Base-by-base conservation (phyloP, 2,888 invertebrate genomes). In the Iselma pallidipennis region DNA sequence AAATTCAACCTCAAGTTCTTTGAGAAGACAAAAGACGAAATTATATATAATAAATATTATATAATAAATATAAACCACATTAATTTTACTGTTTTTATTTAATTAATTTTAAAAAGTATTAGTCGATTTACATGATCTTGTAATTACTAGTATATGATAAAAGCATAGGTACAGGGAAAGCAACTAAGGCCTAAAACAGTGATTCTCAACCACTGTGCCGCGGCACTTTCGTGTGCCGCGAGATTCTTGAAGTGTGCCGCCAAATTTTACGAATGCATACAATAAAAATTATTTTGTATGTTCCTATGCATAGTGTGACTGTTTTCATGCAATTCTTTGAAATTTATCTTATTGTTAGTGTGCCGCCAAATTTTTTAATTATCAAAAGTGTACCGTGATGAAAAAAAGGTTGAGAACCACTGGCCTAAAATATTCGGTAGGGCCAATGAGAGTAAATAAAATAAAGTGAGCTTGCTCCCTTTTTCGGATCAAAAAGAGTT, bases 401-500 rank as follows among this genome's bases (percentile, higher is more conserved):
- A n/a, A n/a, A n/a, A n/a, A n/a, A n/a, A n/a, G n/a, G n/a, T n/a
- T n/a, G n/a, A n/a, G n/a, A n/a, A n/a, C n/a, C n/a, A n/a, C n/a
- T n/a, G 52, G 63, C 59, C 52, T 63, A 67, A 66, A 62, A 66
- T 69, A 66, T 60, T 60, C 66, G 59, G 60, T 51, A 65, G 60
- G 59, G 59, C 66, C 62, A 66, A 59, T 55, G 63, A 60, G 66
- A 64, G 62, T 58, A 65, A 70, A 68, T 65, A 55, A 59, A 51
- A 55, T 76, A 72, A 76, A 76, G 71, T 74, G 76, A 74, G 71
- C 73, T 73, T 68, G 67, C 68, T 71, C 68, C 72, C 71, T 70
- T 12, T 37, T 75, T 74, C 70, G 71, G 72, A 66, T 68, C 72
- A 74, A 79, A 80, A 79, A 79, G 77, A 76, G 73, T 37, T 71